phyloP scores from a whole-genome alignment of 2,797 vertebrate genomes.

The Brotula barbata region DNA sequence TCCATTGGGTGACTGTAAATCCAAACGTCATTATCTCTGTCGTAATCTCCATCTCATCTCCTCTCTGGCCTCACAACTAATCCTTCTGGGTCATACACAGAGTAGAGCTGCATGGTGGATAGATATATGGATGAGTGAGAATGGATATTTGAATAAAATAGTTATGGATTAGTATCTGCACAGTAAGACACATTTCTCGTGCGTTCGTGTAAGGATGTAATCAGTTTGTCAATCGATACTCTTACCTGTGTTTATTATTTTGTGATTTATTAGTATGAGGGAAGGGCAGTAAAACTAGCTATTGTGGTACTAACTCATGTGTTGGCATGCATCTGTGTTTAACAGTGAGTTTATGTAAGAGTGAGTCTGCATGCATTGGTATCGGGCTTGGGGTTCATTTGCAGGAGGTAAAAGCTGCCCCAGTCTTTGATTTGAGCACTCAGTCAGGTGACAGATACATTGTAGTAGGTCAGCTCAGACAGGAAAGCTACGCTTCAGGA shows the following conservation, averaged over 20 bases:
- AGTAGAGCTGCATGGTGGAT: conserved; percentile 36
- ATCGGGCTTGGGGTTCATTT: conserved; percentile 28
- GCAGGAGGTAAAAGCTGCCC: conserved; percentile 31
- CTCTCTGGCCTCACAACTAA: conserved; percentile 63
- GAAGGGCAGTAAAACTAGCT: conserved; percentile 11
- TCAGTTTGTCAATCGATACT: not conserved
- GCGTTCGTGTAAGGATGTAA: not conserved
- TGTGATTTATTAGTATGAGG: not conserved
- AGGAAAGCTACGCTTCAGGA: conserved; percentile 11
- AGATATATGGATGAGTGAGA: not conserved
- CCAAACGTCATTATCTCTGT: conserved; percentile 73
- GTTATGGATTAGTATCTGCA: too few species aligned
- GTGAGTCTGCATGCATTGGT: conserved; percentile 18
- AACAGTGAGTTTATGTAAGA: not conserved
- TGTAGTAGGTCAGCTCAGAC: conserved; percentile 46
- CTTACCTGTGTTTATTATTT: not conserved
- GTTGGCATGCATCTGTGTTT: not conserved
- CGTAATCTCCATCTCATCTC: conserved; percentile 75
- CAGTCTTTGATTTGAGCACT: conserved; percentile 42
- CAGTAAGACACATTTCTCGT: not conserved
- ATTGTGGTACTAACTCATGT: conserved; percentile 10
- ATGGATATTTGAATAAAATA: conserved; percentile 5
- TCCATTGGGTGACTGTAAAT: conserved; percentile 59
- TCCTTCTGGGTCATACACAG: conserved; percentile 55
- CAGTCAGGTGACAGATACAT: conserved; percentile 27